Base-by-base conservation (phyloP, 2,888 invertebrate species). In the Amblyjoppa proteus region DNA sequence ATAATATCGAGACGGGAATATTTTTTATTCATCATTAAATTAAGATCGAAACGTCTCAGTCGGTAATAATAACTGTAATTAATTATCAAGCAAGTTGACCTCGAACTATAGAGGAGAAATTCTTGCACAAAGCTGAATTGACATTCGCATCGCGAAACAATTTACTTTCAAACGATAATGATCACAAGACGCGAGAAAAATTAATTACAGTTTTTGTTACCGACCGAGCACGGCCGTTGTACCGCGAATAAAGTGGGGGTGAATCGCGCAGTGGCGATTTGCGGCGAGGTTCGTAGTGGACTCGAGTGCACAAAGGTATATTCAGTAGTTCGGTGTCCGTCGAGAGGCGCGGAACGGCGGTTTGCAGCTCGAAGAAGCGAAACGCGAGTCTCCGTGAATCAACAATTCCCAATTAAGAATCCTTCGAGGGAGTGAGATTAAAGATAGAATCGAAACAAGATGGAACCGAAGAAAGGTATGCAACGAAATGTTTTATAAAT, bases 261-360 rank as follows among this genome's bases (percentile, higher is more conserved):
- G 1, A 28, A 58, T 58, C 58, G 58, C 28, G 28, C 28, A 0
- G 58, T 28, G 28, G 13, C 11, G 58, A 9, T 0, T 58, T 13
- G 25, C 11, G 28, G 58, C 28, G 11, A 28, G 28, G 45, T 3
- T 58, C 58, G 28, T 0, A 25, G 9, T 25, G 25, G 28, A 3
- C 16, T 45, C 11, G 4, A 58, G 28, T 58, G 58, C 1, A 3
- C 28, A 58, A 58, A 58, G 4, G 11, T 58, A 13, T 58, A 11
- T 25, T 58, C 58, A 58, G 58, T 58, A 58, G 28, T 58, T 28
- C 58, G 4, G 58, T 58, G 58, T 25, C 58, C 58, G 58, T 2
- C 58, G 58, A 4, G 28, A 3, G 28, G 5, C 4, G 56, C 9
- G 2, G 25, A 56, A 13, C 13, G 58, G 13, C 58, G 13, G 13